Evolutionary conservation across 2,888 invertebrate species (phyloP), one percentile per base, ranked within the genome.

Genomic region (Poecilus cupreus): DNA sequence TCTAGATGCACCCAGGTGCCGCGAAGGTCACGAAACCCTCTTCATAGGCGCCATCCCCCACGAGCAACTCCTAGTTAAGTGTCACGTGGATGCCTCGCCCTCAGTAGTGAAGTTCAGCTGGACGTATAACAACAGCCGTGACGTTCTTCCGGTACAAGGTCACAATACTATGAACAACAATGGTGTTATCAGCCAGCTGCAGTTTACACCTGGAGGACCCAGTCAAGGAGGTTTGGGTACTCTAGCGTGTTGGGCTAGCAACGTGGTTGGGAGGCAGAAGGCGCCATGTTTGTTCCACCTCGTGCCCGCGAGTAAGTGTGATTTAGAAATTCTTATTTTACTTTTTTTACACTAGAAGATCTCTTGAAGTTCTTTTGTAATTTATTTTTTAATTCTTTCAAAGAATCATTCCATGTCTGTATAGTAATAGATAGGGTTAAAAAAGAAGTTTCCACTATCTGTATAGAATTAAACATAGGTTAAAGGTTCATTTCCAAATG

Each of bases 181-280:
- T 57, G 88, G 90, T 82, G 87, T 89, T 82, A 75, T 75, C 24
- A 91, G 91, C 83, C 88, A 89, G 86, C 90, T 95, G 83, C 90
- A 91, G 83, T 93, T 93, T 86, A 90, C 90, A 5, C 91, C 92
- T n/a, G 87, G 85, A n/a, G 84, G 85, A 2, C 84, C 88, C 64
- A 87, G 87, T 4, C 90, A 90, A 86, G 87, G 90, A 37, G 96
- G 96, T 87, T 92, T 96, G 84, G 96, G 96, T 82, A 96, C 96
- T 85, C 89, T 97, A 20, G 95, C 96, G 3, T 97, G 97, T 87
- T 96, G 96, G 96, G 96, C 96, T 3, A 94, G 93, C 88, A 97
- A 97, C 88, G 92, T 92, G 83, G 94, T 96, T 13, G 97, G 97
- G 26, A 92, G 94, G 84, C 97, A 97, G 89, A 91, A 92, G 83